Evolutionary conservation across 2,797 vertebrate species (phyloP).

Genomic region (Buphagus erythrorhynchus): DNA sequence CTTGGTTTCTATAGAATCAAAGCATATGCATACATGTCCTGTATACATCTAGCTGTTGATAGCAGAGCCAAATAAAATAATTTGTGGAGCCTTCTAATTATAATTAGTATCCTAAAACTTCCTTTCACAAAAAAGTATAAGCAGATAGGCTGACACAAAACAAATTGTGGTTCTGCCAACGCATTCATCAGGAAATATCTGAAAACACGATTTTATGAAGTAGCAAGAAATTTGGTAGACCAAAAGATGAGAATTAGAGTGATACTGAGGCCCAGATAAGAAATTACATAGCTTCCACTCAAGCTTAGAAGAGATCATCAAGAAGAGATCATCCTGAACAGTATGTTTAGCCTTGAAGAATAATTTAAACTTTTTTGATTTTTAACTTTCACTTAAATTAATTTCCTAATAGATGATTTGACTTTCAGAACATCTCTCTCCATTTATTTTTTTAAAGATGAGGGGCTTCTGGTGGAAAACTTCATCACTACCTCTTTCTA

Average conservation of each 20-base stretch:
- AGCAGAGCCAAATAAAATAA: not conserved
- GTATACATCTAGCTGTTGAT: not conserved
- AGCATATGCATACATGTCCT: not conserved
- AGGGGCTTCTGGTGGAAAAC: not conserved
- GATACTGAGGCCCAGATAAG: not conserved
- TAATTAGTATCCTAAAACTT: not conserved
- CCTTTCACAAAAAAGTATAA: not conserved
- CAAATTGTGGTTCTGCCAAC: not conserved
- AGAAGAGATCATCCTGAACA: not conserved
- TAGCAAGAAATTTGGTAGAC: not conserved
- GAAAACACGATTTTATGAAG: accelerated
- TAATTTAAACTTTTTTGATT: not conserved
- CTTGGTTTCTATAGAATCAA: not conserved
- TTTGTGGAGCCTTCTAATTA: not conserved
- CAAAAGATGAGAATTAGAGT: not conserved
- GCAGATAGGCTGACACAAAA: not conserved
- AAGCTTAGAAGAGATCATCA: not conserved
- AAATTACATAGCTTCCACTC: not conserved
- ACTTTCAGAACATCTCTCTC: not conserved
- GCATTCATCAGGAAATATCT: not conserved
- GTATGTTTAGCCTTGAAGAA: not conserved
- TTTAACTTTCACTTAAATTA: not conserved
- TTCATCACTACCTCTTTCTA: not conserved
- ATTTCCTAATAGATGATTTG: not conserved
- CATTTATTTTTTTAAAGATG: not conserved